Evolutionary conservation across 2,888 invertebrate species (phyloP), one percentile per base, ranked within the genome.

Genomic region (Corythucha ciliata): DNA sequence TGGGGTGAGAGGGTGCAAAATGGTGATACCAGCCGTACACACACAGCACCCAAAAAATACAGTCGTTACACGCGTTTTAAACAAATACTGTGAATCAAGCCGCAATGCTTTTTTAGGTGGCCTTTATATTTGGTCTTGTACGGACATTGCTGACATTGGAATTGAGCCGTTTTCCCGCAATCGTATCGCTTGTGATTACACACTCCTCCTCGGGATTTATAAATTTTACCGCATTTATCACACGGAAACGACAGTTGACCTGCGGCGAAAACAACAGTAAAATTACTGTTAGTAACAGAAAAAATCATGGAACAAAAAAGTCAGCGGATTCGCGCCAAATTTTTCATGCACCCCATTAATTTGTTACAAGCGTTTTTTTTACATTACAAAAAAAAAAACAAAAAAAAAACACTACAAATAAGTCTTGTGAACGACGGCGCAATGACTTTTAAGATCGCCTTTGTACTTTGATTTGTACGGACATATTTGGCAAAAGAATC

Each of bases 161-260:
- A 54, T 29, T 26, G 24, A 5, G 62, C 61, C 22, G 58, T 56
- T 39, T 59, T 59, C 6, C 61, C 62, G 47, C 63, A 63, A 26
- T 62, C 62, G 27, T 60, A 59, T 32, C 58, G 61, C 45, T 60
- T 53, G 53, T 65, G 65, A 4, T 42, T 48, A 25, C 53, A 46
- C 16, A 65, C 63, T 27, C 67, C 67, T 2, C 66, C 64, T 51
- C 65, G 64, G 36, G 63, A 61, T 37, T 62, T 62, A 58, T 69
- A 69, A 21, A 52, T 55, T 42, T 64, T 67, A 12, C 65, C 65
- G 50, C 68, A 68, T n/a, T 44, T 59, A 5, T 53, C 51, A 54
- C 68, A 59, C n/a, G n/a, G n/a, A n/a, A n/a, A n/a, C n/a, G n/a
- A n/a, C n/a, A n/a, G n/a, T n/a, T n/a, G n/a, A n/a, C n/a, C n/a